Evolutionary conservation across 64 coral and sea anemone species (phyloP).

Genomic region (Astreopora myriophthalma): DNA sequence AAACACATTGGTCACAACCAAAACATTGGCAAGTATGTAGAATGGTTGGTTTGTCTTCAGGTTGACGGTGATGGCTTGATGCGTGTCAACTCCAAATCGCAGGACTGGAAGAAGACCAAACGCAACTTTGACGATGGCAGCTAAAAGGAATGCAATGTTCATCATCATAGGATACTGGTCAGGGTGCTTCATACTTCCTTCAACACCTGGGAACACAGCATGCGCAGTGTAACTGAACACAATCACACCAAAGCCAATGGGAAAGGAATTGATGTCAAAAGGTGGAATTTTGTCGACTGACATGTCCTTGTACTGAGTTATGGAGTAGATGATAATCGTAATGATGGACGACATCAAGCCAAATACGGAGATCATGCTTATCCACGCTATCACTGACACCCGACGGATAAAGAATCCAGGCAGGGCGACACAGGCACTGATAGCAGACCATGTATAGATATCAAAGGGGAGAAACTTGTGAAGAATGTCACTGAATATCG

Average conservation of each 20-base stretch:
- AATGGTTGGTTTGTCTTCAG: conserved; percentile 50
- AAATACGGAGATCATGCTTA: conserved; percentile 91
- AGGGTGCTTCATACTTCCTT: conserved; percentile 82
- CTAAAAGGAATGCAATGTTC: conserved; percentile 78
- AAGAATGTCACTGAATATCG: conserved; percentile 73
- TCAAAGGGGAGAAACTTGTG: conserved; percentile 48
- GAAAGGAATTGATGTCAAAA: conserved; percentile 68
- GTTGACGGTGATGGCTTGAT: conserved; percentile 89
- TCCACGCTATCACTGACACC: conserved; percentile 92
- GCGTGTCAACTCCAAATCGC: conserved; percentile 66
- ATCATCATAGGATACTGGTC: conserved; percentile 87
- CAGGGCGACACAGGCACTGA: conserved; percentile 74
- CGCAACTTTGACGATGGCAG: conserved; percentile 64
- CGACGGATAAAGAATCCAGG: conserved; percentile 77
- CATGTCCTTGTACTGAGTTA: conserved; percentile 73
- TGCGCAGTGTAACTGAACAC: conserved; percentile 85
- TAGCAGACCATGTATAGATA: conserved; percentile 72
- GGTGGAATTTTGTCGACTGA: conserved; percentile 64
- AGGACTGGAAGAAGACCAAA: conserved; percentile 78
- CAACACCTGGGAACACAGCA: conserved; percentile 86
- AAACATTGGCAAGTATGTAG: conserved; percentile 72
- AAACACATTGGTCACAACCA: conserved; percentile 86
- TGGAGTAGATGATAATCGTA: conserved; percentile 75
- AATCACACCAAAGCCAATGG: conserved; percentile 89
- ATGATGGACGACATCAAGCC: conserved; percentile 68